phyloP scores from a whole-genome alignment of 2,888 invertebrate species.

The Drosophila histrio region DNA sequence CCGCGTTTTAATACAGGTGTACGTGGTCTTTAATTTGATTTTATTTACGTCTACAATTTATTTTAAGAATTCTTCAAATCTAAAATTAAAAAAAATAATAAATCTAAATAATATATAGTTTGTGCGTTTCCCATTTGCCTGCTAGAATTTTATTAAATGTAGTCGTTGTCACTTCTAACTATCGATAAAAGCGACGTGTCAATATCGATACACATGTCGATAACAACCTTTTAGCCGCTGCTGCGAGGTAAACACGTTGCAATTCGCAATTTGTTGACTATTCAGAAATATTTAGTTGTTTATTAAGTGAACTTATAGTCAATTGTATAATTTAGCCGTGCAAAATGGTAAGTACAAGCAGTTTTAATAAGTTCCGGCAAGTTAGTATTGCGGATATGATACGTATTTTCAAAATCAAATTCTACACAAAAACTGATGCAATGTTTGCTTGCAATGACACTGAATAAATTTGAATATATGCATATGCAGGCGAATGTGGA shows the following conservation, averaged over 20 bases:
- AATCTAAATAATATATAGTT: background rate
- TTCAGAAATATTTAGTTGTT: background rate
- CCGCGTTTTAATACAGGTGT: background rate
- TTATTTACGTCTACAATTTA: background rate
- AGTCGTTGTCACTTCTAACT: background rate
- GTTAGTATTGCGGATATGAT: background rate
- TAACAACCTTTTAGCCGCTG: slow-evolving; percentile 30
- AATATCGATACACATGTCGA: slow-evolving; percentile 8
- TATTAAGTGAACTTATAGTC: slow-evolving; percentile 18
- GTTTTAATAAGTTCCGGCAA: background rate
- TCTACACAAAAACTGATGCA: slow-evolving; percentile 59
- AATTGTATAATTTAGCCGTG: background rate
- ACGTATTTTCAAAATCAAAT: background rate
- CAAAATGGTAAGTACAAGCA: slow-evolving; percentile 34
- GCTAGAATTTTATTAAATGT: background rate
- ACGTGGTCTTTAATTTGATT: background rate
- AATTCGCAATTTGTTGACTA: slow-evolving; percentile 40
- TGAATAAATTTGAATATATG: background rate
- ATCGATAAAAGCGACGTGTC: slow-evolving; percentile 26
- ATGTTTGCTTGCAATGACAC: slow-evolving; percentile 18
- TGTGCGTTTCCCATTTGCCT: background rate
- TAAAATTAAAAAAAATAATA: background rate
- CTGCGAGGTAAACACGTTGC: slow-evolving; percentile 69
- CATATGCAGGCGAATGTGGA: slow-evolving; percentile 84
- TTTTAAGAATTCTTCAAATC: background rate